Evolutionary conservation across 92 coral and sea anemone species (phyloP), one percentile per base, ranked within the genome.

Genomic region (Isaurus tuberculatus): DNA sequence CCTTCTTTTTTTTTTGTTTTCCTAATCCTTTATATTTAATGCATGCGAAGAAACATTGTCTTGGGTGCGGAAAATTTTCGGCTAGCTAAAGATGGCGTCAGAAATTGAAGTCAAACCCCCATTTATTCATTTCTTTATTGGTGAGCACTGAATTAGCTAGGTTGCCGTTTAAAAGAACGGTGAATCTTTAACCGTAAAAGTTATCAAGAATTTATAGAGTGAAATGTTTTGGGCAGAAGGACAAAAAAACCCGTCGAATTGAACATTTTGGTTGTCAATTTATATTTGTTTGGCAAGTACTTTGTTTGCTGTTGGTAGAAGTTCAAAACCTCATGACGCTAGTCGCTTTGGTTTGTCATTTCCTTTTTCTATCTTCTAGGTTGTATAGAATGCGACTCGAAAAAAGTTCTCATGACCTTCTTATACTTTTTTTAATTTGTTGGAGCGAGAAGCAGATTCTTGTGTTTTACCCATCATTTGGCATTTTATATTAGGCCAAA

Each of bases 281-380:
- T 60, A 46, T 77, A 40, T 67, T 32, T 63, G n/a, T 63, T 34
- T 34, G 82, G 33, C 37, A 60, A 61, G 70, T 28, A 70, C 83
- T 80, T 73, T 81, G 33, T 70, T 9, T 77, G 22, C 2, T 20
- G 48, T 77, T 31, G n/a, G 33, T 77, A 14, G 70, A 60, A 58
- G 25, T 30, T 29, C 19, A 74, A n/a, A 40, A 73, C 69, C 70
- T 64, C 42, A 86, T 89, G 92, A 68, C 88, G 37, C 29, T 80
- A 74, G 81, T 82, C 73, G 34, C 86, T 51, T 77, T 89, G 87
- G 90, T 86, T 81, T 25, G 5, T 63, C 28, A n/a, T n/a, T 55
- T 55, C n/a, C 66, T 64, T 75, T 16, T 2, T 7, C 20, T 72
- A 40, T 31, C 34, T 6, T 8, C 32, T 9, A n/a, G 26, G 34